phyloP scores from a whole-genome alignment of 2,797 vertebrate species.

The Protosalanx chinensis region DNA sequence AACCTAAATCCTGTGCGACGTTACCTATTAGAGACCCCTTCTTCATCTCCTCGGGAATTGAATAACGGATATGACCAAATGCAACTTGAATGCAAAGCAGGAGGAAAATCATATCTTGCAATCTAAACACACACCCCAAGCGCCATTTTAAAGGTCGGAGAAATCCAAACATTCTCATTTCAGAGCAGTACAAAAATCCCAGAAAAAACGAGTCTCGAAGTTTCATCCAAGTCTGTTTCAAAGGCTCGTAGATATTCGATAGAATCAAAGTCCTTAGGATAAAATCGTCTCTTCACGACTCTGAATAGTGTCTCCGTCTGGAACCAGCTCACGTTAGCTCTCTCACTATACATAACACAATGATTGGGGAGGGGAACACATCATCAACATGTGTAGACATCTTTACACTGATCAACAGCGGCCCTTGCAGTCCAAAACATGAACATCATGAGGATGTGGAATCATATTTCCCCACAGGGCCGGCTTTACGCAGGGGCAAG shows the following conservation, averaged over 20 bases:
- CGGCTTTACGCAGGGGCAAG: no score
- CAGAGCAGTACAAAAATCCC: no score
- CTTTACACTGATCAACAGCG: constrained; percentile 29
- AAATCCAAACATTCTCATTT: not conserved
- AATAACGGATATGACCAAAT: constrained; percentile 36
- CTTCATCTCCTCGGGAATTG: constrained; percentile 48
- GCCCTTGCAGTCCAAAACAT: constrained; percentile 9
- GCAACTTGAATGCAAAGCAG: not conserved
- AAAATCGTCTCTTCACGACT: no score
- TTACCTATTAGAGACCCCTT: constrained; percentile 69
- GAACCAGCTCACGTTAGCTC: not conserved
- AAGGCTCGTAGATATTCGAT: no score
- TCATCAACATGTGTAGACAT: not conserved
- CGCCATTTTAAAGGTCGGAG: not conserved
- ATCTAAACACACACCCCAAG: not conserved
- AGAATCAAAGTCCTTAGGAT: no score
- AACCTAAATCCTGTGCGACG: constrained; percentile 64
- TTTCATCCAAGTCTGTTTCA: no score
- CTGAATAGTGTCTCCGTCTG: constrained; percentile 5
- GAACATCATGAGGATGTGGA: not conserved
- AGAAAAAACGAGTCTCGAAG: no score
- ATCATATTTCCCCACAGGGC: no score
- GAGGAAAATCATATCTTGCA: constrained; percentile 8
- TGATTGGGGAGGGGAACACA: not conserved
- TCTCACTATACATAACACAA: constrained; percentile 1